Evolutionary conservation across 1,140 invertebrate species (phyloP).

Genomic region (Trypoxylus dichotomus): DNA sequence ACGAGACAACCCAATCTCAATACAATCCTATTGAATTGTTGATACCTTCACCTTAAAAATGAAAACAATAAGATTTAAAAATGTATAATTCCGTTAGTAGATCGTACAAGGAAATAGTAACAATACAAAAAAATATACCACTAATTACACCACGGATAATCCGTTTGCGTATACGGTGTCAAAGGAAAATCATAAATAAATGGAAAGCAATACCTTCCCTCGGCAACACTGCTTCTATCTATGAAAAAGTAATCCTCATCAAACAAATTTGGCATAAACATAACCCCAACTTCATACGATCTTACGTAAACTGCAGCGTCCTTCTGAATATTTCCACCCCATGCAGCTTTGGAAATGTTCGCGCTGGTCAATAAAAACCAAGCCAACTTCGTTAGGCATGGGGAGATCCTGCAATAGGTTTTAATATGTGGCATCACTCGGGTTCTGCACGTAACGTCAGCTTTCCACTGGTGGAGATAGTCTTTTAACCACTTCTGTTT

Average conservation of each 20-base stretch:
- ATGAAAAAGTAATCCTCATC: constrained; percentile 62
- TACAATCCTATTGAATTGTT: no score
- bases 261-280: constrained; percentile 84
- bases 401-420: constrained; percentile 79
- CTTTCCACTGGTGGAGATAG: constrained; percentile 84
- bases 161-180: constrained; percentile 62
- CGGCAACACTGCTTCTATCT: constrained; percentile 50
- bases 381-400: constrained; percentile 63
- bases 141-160: constrained; percentile 61
- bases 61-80: no score
- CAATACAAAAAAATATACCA: no score
- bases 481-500: constrained; percentile 84
- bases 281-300: constrained; percentile 90
- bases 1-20: no score
- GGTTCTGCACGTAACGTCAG: constrained; percentile 65
- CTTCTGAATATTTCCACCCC: constrained; percentile 77
- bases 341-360: constrained; percentile 94
- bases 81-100: no score
- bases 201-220: constrained; percentile 61
- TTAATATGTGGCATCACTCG: constrained; percentile 94
- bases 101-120: no score
- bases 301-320: constrained; percentile 70
- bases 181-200: constrained; percentile 81
- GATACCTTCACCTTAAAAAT: no score
- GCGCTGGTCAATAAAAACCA: constrained; percentile 90